phyloP scores from a whole-genome alignment of 1,140 invertebrate species.

The Leptinotarsa texana region DNA sequence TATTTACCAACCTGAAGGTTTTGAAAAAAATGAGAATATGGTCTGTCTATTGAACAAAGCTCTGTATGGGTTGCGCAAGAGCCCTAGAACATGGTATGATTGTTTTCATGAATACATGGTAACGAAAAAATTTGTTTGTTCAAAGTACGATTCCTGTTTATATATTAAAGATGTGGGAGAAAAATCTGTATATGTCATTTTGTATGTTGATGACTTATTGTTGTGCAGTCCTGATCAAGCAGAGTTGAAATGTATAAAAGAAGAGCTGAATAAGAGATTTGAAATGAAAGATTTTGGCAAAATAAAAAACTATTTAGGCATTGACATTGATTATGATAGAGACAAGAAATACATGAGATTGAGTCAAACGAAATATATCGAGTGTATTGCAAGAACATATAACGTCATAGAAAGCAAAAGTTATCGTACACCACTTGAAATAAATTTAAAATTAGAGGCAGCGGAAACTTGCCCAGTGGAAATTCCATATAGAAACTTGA shows the following conservation, averaged over 20 bases:
- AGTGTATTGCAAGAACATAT: not conserved
- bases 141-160: not conserved
- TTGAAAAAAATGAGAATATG: no score
- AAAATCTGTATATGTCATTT: no score
- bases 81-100: constrained; percentile 15
- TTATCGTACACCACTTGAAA: constrained; percentile 4
- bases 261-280: not conserved
- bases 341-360: not conserved
- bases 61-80: constrained; percentile 36
- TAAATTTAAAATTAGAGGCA: not conserved
- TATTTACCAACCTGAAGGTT: no score
- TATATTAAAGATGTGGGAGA: no score
- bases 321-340: constrained; percentile 2
- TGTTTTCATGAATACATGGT: not conserved
- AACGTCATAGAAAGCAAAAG: not conserved
- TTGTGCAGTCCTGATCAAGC: not conserved
- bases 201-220: not conserved
- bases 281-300: constrained; percentile 14
- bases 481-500: constrained; percentile 9
- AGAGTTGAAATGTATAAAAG: not conserved
- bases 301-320: not conserved
- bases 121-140: not conserved
- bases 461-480: not conserved
- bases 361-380: constrained; percentile 2
- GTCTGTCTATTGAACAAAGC: no score